Evolutionary conservation across 2,797 vertebrate genomes (phyloP), one percentile per base, ranked within the genome.

Genomic region (Mionectes olivaceus): DNA sequence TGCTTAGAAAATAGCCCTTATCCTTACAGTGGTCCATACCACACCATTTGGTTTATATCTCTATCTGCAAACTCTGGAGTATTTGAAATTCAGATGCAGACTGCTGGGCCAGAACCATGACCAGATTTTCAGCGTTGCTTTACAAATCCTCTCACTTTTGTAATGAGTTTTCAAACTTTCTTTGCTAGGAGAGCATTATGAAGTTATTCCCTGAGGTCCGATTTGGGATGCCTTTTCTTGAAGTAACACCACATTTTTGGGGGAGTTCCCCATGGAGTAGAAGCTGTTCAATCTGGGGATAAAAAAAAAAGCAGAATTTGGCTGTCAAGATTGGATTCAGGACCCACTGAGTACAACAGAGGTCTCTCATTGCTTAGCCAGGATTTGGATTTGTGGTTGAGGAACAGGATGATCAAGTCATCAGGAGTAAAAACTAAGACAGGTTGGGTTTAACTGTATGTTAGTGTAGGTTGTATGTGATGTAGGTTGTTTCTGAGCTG

Each of bases 1-100:
- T 78, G 37, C 87, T 89, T 69, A 83, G 53, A 93, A 92, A 91
- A 93, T 76, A 78, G 56, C 32, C 43, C 46, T 19, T 69, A 33
- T 78, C 56, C 77, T 79, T 79, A 56, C 1, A 7, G 61, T 73
- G 52, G 60, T 67, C 53, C n/a, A 10, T 65, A 35, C 50, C 50
- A 44, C 43, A 79, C 9, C 32, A 39, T 76, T 87, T 82, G 30
- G 47, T 76, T 94, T 87, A 7, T 73, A 11, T 65, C 69, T 88
- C 47, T 61, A 2, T 25, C 41, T 80, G 46, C n/a, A 78, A 70
- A 59, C 7, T 43, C 30, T 18, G 28, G 41, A 82, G 43, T 77
- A 41, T 68, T 52, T 88, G 69, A 76, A 88, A 78, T 73, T 41
- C 63, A 65, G 25, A 25, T 44, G 30, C 4, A 33, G 67, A 30